phyloP scores from a whole-genome alignment of 2,113 vertebrate species.

The Struthio camelus region DNA sequence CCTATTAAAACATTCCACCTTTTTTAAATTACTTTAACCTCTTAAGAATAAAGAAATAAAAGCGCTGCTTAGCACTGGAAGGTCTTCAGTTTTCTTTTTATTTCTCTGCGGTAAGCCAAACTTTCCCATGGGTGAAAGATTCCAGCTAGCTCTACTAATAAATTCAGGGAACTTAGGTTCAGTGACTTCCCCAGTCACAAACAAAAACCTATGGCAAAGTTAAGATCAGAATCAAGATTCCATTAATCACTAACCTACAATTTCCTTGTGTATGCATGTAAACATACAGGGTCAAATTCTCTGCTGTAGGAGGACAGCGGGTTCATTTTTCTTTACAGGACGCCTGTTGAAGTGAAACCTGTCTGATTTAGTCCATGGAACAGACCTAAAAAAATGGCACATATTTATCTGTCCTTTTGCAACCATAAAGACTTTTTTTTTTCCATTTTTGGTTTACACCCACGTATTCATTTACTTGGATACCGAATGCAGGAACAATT shows the following conservation, averaged over 20 bases:
- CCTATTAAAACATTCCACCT: not conserved
- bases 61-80: not conserved
- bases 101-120: not conserved
- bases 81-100: not conserved
- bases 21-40: not conserved
- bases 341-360: not conserved
- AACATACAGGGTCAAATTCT: not conserved
- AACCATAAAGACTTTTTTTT: not conserved
- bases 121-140: not conserved
- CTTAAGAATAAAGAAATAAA: not conserved
- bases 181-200: not conserved
- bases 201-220: not conserved
- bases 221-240: not conserved
- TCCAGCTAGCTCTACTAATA: not conserved
- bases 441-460: not conserved
- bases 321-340: not conserved
- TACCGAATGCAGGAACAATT: not conserved
- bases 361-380: fast-evolving
- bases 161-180: not conserved
- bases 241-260: not conserved
- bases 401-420: not conserved
- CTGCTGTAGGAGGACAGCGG: not conserved
- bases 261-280: not conserved
- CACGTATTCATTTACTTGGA: not conserved
- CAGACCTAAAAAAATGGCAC: not conserved